A percentile compares a stretch with the other conserved stretches of the same genome.
Evolutionary conservation across 1,140 invertebrate species (phyloP).

Genomic region (Macrotrachela quadricornifera): DNA sequence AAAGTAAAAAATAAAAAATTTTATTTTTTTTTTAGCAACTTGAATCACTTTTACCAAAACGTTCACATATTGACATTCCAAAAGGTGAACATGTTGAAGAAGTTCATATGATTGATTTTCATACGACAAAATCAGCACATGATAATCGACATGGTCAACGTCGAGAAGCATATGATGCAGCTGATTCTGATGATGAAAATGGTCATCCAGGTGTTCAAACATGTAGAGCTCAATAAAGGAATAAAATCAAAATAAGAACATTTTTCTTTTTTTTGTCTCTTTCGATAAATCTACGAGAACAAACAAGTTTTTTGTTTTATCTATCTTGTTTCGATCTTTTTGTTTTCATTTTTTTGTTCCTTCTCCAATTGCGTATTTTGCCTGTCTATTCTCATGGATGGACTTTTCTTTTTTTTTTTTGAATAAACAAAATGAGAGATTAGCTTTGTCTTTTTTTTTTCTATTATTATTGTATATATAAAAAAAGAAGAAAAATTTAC

Average conservation of each 20-base stretch:
- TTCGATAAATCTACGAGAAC: too few species aligned
- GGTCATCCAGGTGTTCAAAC: not conserved
- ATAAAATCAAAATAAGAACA: not conserved
- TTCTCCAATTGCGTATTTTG: too few species aligned
- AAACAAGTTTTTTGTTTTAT: too few species aligned
- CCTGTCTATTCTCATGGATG: too few species aligned
- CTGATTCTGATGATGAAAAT: not conserved
- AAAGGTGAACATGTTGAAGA: slow-evolving; percentile 8
- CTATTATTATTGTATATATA: too few species aligned
- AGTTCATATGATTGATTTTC: slow-evolving; percentile 7
- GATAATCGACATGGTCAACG: not conserved
- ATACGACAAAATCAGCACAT: slow-evolving; percentile 13
- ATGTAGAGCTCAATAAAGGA: not conserved
- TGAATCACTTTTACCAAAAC: slow-evolving; percentile 2
- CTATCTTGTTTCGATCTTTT: too few species aligned
- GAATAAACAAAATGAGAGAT: too few species aligned
- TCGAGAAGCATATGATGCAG: not conserved
- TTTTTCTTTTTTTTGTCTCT: too few species aligned
- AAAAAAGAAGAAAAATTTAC: too few species aligned
- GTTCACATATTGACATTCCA: slow-evolving; percentile 3
- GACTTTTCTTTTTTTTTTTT: too few species aligned
- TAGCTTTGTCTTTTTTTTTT: too few species aligned
- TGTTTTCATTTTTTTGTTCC: too few species aligned
- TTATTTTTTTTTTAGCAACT: slow-evolving; percentile 1
- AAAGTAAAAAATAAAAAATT: not conserved